Percentiles rank a stretch among this genome's conserved stretches.
Evolutionary conservation across 1,140 invertebrate genomes (phyloP).

Genomic region (Pseudomyrmex pallidus): DNA sequence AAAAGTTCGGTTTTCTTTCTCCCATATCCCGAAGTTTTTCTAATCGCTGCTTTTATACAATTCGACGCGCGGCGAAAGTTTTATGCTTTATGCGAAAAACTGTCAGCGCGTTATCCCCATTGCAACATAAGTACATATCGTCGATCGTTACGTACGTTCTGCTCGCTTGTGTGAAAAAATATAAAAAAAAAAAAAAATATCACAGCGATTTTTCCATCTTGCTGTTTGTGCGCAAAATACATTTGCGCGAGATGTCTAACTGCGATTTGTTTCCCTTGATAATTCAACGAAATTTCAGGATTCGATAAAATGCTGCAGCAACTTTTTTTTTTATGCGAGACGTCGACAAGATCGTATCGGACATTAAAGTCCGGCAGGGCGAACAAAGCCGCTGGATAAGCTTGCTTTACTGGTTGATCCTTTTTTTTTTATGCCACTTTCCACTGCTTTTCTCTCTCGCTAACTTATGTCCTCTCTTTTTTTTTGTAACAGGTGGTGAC

Average conservation of each 20-base stretch:
- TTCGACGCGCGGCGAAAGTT: background rate
- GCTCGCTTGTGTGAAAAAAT: constrained; percentile 11
- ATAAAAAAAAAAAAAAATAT: constrained; percentile 6
- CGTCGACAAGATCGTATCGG: constrained; percentile 38
- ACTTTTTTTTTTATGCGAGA: constrained; percentile 24
- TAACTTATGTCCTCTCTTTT: background rate
- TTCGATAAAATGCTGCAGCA: constrained; percentile 18
- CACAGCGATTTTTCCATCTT: constrained; percentile 7
- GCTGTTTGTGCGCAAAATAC: background rate
- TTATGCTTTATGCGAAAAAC: constrained; percentile 24
- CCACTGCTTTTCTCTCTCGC: background rate
- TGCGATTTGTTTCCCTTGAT: background rate
- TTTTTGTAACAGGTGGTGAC: constrained; percentile 67
- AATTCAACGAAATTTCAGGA: background rate
- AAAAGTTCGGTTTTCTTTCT: background rate
- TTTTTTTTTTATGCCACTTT: constrained; percentile 30
- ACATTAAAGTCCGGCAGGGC: constrained; percentile 22
- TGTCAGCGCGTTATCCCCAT: background rate
- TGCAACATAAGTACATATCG: background rate
- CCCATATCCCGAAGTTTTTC: background rate
- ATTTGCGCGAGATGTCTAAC: background rate
- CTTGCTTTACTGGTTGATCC: constrained; percentile 16
- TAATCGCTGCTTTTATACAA: background rate
- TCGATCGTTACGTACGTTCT: constrained; percentile 14
- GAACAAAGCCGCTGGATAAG: constrained; percentile 34